Percentiles rank a stretch among this genome's conserved stretches.
These are phyloP conservation scores for Olivierus martensii DNA, from an alignment of 1,140 invertebrate species.

Conservation along the genomic window DNA sequence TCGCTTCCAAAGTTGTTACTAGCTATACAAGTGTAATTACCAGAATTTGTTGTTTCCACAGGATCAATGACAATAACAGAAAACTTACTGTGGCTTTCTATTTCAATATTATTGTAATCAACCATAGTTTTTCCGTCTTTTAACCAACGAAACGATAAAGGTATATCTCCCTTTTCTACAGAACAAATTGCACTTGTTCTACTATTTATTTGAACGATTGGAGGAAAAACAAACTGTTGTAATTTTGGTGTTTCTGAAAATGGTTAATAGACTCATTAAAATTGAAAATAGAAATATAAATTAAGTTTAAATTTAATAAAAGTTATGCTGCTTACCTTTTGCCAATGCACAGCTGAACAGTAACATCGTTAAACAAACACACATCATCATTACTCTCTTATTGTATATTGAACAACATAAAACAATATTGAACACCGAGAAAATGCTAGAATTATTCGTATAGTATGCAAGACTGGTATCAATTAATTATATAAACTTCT, in stretches of 20 bases:
- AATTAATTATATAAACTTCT: no score
- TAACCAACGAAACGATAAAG: slow-evolving; percentile 10
- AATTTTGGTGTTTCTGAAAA: slow-evolving; percentile 10
- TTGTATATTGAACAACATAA: no score
- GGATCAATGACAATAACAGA: slow-evolving; percentile 9
- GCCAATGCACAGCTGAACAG: no score
- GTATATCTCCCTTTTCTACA: slow-evolving; percentile 6
- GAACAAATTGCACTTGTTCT: slow-evolving; percentile 8
- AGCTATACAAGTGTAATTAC: slow-evolving; percentile 27
- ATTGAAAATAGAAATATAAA: no score
- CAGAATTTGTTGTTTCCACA: slow-evolving; percentile 7
- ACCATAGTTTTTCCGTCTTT: slow-evolving; percentile 6
- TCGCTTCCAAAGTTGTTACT: slow-evolving; percentile 20
- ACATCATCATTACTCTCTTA: no score
- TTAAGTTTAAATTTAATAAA: no score
- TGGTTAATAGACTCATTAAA: no score
- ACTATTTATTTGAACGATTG: slow-evolving; percentile 5
- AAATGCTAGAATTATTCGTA: no score
- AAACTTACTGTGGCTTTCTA: slow-evolving; percentile 8
- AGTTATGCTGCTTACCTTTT: no score
- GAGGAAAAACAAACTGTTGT: slow-evolving; percentile 2
- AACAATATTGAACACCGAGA: no score
- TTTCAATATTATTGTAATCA: not conserved
- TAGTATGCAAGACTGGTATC: no score
- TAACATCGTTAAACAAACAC: no score